Evolutionary conservation across 2,113 vertebrate species (phyloP).

Genomic region (Athene cunicularia): DNA sequence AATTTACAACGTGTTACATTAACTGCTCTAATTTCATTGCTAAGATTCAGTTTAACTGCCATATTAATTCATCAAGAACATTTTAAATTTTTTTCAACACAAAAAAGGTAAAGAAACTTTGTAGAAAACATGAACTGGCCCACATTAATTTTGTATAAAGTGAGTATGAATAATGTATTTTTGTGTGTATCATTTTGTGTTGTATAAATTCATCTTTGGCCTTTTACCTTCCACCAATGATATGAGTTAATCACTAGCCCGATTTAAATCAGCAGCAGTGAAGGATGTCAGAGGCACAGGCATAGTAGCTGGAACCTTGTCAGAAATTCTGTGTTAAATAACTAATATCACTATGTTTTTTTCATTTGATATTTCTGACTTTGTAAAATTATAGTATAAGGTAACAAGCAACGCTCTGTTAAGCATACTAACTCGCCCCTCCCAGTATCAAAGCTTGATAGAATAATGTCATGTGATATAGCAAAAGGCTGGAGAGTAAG

Average conservation of each 20-base stretch:
- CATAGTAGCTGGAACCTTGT: neutral
- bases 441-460: neutral
- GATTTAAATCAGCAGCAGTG: conserved; percentile 38
- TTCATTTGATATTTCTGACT: conserved; percentile 10
- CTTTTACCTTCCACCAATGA: conserved; percentile 42
- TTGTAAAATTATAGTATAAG: conserved; percentile 13
- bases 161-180: neutral
- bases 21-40: neutral
- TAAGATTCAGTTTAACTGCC: neutral
- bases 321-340: conserved; percentile 37
- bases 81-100: neutral
- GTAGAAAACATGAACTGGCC: neutral
- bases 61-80: neutral
- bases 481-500: conserved; percentile 10
- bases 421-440: conserved; percentile 28
- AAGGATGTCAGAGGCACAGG: neutral
- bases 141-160: neutral
- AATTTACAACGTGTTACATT: neutral
- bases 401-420: conserved; percentile 20
- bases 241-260: conserved; percentile 13
- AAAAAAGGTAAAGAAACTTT: neutral
- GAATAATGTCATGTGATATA: neutral
- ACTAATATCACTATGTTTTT: neutral
- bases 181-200: neutral
- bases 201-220: conserved; percentile 3